These are phyloP conservation scores for Patella pellucida DNA, from an alignment of 2,888 invertebrate genomes.

Conservation along the genomic window DNA sequence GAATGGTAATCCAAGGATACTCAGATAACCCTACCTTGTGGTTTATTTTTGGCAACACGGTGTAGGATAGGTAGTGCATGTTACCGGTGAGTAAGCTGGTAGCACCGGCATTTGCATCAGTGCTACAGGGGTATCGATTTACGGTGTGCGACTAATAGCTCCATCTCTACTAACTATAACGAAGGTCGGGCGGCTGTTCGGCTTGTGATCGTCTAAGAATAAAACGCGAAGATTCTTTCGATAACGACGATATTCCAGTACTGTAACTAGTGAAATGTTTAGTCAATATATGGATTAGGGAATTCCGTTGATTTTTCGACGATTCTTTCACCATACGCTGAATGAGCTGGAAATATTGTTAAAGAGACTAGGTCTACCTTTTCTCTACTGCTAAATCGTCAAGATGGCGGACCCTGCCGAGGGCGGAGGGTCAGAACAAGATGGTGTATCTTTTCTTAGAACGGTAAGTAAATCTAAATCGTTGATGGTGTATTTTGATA, in stretches of 20 bases:
- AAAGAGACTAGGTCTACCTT: constrained; percentile 6
- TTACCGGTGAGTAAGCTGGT: background rate
- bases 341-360: constrained; percentile 16
- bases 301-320: background rate
- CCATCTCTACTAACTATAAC: constrained; percentile 5
- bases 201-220: background rate
- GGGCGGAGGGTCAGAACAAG: constrained; percentile 93
- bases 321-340: background rate
- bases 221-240: constrained; percentile 1
- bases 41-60: constrained; percentile 9
- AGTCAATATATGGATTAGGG: background rate
- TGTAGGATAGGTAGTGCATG: background rate
- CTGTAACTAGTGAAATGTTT: background rate
- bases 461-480: constrained; percentile 83
- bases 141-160: constrained; percentile 1
- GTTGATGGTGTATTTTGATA: constrained; percentile 5
- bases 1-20: no score
- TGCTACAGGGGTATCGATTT: constrained; percentile 5
- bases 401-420: constrained; percentile 71
- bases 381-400: constrained; percentile 9
- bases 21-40: background rate
- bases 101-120: constrained; percentile 3
- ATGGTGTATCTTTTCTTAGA: constrained; percentile 99
- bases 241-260: constrained; percentile 3
- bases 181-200: background rate